Percentiles rank a stretch among this genome's conserved stretches.
These are phyloP conservation scores for Mixornis gularis DNA, from an alignment of 2,113 vertebrate genomes.

Conservation along the genomic window DNA sequence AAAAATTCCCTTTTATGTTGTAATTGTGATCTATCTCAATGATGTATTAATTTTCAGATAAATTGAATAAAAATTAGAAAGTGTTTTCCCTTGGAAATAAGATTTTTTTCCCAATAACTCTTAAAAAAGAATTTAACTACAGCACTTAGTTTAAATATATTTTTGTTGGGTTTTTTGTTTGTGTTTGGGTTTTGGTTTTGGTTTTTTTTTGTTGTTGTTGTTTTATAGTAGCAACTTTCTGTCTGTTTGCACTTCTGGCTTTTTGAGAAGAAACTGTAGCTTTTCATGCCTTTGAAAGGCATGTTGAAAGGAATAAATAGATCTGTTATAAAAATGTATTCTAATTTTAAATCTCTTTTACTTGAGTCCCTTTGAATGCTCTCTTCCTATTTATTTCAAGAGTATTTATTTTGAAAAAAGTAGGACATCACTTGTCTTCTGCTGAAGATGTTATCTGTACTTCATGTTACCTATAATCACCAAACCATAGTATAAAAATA, in stretches of 20 bases:
- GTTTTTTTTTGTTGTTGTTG: background rate
- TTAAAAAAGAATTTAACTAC: background rate
- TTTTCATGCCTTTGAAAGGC: background rate
- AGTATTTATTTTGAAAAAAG: background rate
- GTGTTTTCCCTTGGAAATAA: background rate
- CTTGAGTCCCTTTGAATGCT: background rate
- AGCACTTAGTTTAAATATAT: background rate
- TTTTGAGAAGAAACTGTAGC: background rate
- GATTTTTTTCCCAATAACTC: background rate
- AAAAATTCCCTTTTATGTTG: background rate
- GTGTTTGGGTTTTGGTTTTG: background rate
- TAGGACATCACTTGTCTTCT: background rate
- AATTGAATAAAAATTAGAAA: background rate
- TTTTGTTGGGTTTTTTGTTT: background rate
- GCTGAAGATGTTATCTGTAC: background rate
- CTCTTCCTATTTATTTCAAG: background rate
- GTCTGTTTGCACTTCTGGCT: fast-evolving
- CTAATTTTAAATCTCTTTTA: background rate
- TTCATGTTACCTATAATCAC: background rate
- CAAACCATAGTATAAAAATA: background rate
- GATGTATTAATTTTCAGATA: background rate
- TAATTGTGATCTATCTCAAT: background rate
- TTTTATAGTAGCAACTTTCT: background rate
- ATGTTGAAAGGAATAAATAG: background rate
- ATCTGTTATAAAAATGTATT: background rate